A percentile compares a stretch with the other conserved stretches of the same genome.
Evolutionary conservation across 2,113 vertebrate genomes (phyloP).

Genomic region (Pogonocichla stellata): DNA sequence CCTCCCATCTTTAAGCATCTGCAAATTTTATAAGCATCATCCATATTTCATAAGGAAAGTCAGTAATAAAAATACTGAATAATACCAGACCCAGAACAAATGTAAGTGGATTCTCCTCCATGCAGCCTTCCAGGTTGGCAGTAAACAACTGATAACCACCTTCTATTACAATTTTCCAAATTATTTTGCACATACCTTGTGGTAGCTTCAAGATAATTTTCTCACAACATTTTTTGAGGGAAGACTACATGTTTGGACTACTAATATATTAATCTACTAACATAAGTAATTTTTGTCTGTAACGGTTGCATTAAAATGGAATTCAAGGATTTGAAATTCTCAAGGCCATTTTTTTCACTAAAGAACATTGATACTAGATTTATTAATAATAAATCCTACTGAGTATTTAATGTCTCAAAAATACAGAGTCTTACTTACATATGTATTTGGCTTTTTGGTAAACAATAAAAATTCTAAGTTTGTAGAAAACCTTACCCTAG

Average conservation of each 20-base stretch:
- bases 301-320: background rate
- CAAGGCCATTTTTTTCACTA: background rate
- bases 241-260: background rate
- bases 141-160: constrained; percentile 7
- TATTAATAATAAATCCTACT: background rate
- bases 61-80: constrained; percentile 41
- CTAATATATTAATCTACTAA: background rate
- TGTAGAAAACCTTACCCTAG: background rate
- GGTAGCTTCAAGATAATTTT: background rate
- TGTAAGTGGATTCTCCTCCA: background rate
- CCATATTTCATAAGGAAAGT: constrained; percentile 47
- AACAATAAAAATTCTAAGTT: background rate
- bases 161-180: background rate
- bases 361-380: background rate
- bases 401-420: background rate
- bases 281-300: background rate
- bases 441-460: background rate
- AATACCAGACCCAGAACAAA: background rate
- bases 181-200: background rate
- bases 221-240: background rate
- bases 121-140: background rate
- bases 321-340: background rate
- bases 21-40: constrained; percentile 47
- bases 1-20: background rate
- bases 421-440: background rate